Percentiles rank a stretch among this genome's conserved stretches.
Conservation (phyloP, 2,113 vertebrate species). For the Corythornis madagascariensis region DNA sequence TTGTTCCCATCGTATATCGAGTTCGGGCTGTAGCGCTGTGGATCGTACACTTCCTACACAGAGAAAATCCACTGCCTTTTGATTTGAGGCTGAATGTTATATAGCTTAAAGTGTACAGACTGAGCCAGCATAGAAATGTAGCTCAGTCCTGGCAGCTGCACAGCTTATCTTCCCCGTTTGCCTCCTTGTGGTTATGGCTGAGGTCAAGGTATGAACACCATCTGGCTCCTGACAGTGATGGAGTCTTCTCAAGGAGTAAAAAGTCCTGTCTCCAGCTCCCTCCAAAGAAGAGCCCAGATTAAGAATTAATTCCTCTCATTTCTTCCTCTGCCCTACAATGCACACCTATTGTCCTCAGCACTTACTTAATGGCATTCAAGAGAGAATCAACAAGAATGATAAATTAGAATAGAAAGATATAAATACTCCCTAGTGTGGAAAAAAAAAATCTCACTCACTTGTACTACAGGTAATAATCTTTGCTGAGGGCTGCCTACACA, state of each 20-base stretch:
- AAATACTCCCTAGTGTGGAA: background rate
- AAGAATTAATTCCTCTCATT: background rate
- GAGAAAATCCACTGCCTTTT: background rate
- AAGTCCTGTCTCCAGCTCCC: background rate
- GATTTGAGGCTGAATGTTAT: background rate
- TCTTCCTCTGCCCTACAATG: background rate
- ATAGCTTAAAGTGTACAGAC: background rate
- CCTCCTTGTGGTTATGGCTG: background rate
- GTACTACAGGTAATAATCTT: background rate
- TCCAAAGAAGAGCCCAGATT: background rate
- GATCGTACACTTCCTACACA: background rate
- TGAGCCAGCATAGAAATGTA: background rate
- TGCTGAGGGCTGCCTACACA: background rate
- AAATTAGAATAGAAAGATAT: background rate
- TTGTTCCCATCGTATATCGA: background rate
- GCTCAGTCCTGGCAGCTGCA: background rate
- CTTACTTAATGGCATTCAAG: background rate
- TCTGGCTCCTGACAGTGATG: background rate
- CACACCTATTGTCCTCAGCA: background rate
- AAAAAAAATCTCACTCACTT: background rate
- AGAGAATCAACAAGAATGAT: background rate
- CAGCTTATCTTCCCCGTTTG: background rate
- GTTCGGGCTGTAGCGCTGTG: background rate
- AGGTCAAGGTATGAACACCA: accelerated
- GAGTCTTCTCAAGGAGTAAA: background rate